A percentile compares a stretch with the other conserved stretches of the same genome.
Evolutionary conservation across 2,797 vertebrate species (phyloP).

Genomic region (Lepus oiostolus): DNA sequence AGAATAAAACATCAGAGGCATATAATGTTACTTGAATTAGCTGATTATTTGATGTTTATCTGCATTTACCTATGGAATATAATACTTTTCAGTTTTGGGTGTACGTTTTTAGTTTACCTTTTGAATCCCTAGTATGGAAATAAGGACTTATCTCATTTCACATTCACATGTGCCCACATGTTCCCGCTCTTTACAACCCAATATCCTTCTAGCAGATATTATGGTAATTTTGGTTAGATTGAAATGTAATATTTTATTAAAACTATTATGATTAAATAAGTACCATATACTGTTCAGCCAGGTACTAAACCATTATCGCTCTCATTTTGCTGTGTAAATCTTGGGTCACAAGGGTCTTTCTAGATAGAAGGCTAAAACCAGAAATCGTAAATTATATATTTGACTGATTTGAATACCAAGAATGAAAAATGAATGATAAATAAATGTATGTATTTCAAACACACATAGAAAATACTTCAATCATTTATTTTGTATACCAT

Average conservation of each 20-base stretch:
- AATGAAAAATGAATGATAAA: neutral
- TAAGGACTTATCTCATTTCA: neutral
- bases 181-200: neutral
- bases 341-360: neutral
- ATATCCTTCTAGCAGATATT: neutral
- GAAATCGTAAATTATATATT: neutral
- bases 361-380: neutral
- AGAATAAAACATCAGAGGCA: neutral
- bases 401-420: neutral
- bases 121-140: neutral
- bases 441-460: neutral
- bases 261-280: neutral
- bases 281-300: neutral
- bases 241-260: neutral
- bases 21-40: neutral
- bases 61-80: neutral
- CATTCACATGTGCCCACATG: accelerated
- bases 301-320: neutral
- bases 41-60: neutral
- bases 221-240: neutral
- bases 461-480: neutral
- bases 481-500: too few relatives aligned
- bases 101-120: neutral
- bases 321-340: neutral
- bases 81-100: neutral